Evolutionary conservation across 1,140 invertebrate genomes (phyloP).

Genomic region (Caenorhabditis remanei): DNA sequence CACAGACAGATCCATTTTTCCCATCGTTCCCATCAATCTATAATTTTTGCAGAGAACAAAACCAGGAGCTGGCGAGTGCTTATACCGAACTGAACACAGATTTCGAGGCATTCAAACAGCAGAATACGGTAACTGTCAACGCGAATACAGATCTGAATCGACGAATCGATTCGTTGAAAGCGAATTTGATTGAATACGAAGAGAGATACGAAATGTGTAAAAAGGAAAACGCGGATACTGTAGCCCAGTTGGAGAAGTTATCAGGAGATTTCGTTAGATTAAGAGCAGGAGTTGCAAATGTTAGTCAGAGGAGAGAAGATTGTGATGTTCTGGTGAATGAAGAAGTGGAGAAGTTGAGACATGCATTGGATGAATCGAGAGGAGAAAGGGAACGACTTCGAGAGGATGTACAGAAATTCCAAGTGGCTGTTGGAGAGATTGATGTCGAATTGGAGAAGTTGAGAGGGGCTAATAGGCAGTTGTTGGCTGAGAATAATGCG

Average conservation of each 20-base stretch:
- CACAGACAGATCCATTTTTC: too few species aligned
- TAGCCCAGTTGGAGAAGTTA: slow-evolving; percentile 56
- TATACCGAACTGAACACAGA: slow-evolving; percentile 67
- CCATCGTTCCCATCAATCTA: too few species aligned
- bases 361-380: slow-evolving; percentile 47
- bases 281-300: slow-evolving; percentile 21
- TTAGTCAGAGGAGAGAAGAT: not conserved
- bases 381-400: slow-evolving; percentile 25
- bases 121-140: not conserved
- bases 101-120: slow-evolving; percentile 58
- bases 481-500: slow-evolving; percentile 20
- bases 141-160: not conserved
- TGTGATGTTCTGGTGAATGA: slow-evolving; percentile 41
- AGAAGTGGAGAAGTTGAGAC: slow-evolving; percentile 56
- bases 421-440: slow-evolving; percentile 54
- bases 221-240: slow-evolving; percentile 63
- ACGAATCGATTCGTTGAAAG: slow-evolving; percentile 59
- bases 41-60: slow-evolving; percentile 34
- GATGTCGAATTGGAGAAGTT: slow-evolving; percentile 59
- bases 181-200: slow-evolving; percentile 67
- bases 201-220: slow-evolving; percentile 68
- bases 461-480: slow-evolving; percentile 42
- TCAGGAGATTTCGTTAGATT: slow-evolving; percentile 58
- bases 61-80: slow-evolving; percentile 56
- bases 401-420: slow-evolving; percentile 58